A percentile compares a stretch with the other conserved stretches of the same genome.
Conservation (phyloP, 2,797 vertebrate species). For the Acipenser ruthenus region DNA sequence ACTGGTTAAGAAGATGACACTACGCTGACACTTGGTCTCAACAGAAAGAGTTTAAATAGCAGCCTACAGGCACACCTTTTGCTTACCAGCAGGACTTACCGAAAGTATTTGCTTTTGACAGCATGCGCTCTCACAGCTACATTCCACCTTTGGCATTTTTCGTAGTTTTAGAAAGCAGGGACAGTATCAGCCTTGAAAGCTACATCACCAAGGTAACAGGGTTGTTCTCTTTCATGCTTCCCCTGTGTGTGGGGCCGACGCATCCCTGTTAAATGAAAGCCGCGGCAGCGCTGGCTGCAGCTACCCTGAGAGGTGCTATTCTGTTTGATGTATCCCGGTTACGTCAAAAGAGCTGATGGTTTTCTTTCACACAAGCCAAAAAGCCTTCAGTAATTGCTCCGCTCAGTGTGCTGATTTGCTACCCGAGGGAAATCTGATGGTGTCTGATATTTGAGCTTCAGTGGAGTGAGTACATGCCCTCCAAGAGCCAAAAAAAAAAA, state of each 20-base stretch:
- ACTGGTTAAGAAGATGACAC: too few species aligned
- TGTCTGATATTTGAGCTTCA: conserved; percentile 5
- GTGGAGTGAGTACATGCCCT: neutral
- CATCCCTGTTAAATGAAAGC: neutral
- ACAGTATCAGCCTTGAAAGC: neutral
- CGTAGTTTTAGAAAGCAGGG: neutral
- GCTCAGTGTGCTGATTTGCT: conserved; percentile 4
- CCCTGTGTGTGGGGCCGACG: neutral
- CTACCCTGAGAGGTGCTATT: conserved; percentile 7
- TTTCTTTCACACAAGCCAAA: conserved; percentile 17
- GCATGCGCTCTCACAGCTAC: neutral
- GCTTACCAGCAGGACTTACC: too few species aligned
- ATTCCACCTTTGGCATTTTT: neutral
- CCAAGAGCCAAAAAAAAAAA: neutral
- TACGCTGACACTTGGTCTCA: too few species aligned
- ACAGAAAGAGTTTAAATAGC: too few species aligned
- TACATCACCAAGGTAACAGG: neutral
- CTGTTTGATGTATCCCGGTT: neutral
- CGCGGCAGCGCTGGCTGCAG: neutral
- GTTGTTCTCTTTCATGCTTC: neutral
- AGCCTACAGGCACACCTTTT: too few species aligned
- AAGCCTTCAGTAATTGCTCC: neutral
- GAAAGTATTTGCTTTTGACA: too few species aligned
- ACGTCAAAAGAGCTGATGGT: neutral
- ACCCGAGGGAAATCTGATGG: conserved; percentile 11